Evolutionary conservation across 2,797 vertebrate species (phyloP).

Genomic region (Kryptolebias ocellatus): DNA sequence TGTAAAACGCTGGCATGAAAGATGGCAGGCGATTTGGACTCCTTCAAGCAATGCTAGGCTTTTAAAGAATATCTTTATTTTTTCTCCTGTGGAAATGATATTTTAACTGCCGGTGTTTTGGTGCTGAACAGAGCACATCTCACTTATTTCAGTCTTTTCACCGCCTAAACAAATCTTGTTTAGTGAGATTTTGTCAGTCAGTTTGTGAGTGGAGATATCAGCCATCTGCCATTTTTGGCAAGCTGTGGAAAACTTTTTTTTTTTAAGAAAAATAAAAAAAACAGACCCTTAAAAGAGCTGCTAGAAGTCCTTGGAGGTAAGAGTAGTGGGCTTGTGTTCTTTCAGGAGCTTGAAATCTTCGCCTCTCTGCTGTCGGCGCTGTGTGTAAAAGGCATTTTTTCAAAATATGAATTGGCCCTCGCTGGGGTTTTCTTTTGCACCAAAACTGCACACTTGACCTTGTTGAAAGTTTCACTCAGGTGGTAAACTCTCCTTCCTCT

Average conservation of each 20-base stretch:
- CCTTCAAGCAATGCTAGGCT: too few relatives aligned
- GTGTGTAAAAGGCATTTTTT: slow-evolving; percentile 55
- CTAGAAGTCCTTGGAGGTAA: slow-evolving; percentile 39
- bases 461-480: slow-evolving; percentile 59
- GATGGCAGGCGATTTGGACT: too few relatives aligned
- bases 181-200: slow-evolving; percentile 49
- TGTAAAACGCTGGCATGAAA: too few relatives aligned
- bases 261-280: background rate
- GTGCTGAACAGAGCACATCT: slow-evolving; percentile 26
- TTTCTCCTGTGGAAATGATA: too few relatives aligned
- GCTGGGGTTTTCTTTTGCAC: slow-evolving; percentile 37
- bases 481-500: slow-evolving; percentile 26
- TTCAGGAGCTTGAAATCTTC: slow-evolving; percentile 29
- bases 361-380: slow-evolving; percentile 26
- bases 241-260: slow-evolving; percentile 5
- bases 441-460: slow-evolving; percentile 56
- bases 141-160: slow-evolving; percentile 40
- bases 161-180: slow-evolving; percentile 46
- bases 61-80: too few relatives aligned
- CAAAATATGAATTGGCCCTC: slow-evolving; percentile 56
- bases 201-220: slow-evolving; percentile 48
- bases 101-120: too few relatives aligned
- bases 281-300: slow-evolving; percentile 49
- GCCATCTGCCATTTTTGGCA: slow-evolving; percentile 56
- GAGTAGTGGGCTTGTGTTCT: slow-evolving; percentile 39